phyloP scores from a whole-genome alignment of 35 echinoderm and acorn worm genomes.

The Lytechinus variegatus region DNA sequence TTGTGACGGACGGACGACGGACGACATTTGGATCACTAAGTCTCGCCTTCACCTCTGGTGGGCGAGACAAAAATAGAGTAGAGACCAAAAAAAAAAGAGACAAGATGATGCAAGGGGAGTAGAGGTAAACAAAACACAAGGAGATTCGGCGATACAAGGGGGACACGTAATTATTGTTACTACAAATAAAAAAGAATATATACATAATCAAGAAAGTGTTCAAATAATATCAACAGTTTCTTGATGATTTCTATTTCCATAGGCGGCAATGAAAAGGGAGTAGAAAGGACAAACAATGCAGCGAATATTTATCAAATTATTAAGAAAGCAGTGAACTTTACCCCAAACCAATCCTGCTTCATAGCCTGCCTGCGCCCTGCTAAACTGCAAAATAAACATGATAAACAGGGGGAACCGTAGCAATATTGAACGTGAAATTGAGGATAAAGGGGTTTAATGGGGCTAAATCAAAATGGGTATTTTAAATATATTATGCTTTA shows the following conservation, averaged over 20 bases:
- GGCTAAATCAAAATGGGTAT: constrained; percentile 6
- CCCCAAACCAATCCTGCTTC: background rate
- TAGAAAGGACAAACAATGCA: background rate
- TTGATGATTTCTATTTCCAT: background rate
- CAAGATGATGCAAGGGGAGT: background rate
- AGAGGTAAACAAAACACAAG: background rate
- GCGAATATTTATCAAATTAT: background rate
- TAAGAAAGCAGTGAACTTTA: background rate
- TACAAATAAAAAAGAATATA: too few species aligned
- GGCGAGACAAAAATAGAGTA: too few species aligned
- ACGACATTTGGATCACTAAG: too few species aligned
- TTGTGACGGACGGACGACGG: too few species aligned
- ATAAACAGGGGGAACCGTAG: background rate
- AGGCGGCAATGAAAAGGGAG: background rate
- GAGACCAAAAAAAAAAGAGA: too few species aligned
- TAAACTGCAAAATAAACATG: background rate
- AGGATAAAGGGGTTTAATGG: background rate
- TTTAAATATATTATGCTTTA: constrained; percentile 7
- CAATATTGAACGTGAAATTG: background rate
- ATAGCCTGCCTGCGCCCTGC: background rate
- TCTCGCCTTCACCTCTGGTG: too few species aligned
- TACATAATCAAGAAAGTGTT: too few species aligned
- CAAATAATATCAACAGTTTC: background rate
- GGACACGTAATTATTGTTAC: background rate
- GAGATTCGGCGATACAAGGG: background rate